Conservation (phyloP, 2,888 invertebrate species). For the Laspeyria flexula region DNA sequence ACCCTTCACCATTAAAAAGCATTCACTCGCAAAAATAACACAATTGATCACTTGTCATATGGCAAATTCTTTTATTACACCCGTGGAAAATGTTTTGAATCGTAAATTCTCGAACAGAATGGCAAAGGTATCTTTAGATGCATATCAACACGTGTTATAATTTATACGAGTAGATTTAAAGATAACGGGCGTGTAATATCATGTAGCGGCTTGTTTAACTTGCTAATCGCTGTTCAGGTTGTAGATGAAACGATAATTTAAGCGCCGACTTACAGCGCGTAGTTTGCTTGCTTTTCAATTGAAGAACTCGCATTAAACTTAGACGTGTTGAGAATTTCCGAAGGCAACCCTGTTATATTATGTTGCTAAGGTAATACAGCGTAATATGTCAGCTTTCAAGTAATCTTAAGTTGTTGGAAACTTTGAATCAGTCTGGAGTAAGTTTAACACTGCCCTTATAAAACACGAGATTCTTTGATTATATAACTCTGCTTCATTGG, state of each 20-base stretch:
- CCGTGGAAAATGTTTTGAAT: constrained; percentile 59
- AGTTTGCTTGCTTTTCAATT: constrained; percentile 34
- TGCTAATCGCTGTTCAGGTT: constrained; percentile 75
- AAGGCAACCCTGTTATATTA: constrained; percentile 20
- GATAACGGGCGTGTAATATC: constrained; percentile 57
- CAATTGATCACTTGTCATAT: constrained; percentile 81
- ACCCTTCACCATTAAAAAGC: constrained; percentile 56
- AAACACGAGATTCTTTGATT: too few species aligned
- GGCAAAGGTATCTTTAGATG: constrained; percentile 53
- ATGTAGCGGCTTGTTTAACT: constrained; percentile 73
- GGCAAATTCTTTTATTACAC: constrained; percentile 59
- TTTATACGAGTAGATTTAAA: constrained; percentile 50
- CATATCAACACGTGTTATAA: constrained; percentile 71
- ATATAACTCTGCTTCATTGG: too few species aligned
- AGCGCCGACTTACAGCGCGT: constrained; percentile 53
- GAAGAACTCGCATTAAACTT: constrained; percentile 28
- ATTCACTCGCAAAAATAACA: constrained; percentile 72
- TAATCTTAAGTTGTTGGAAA: constrained; percentile 31
- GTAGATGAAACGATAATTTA: constrained; percentile 71
- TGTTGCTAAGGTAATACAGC: constrained; percentile 20
- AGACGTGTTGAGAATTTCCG: constrained; percentile 21
- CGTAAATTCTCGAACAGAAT: constrained; percentile 57
- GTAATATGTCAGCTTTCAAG: constrained; percentile 29
- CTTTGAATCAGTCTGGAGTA: constrained; percentile 7
- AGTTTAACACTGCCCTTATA: too few species aligned